Evolutionary conservation across 2,888 invertebrate species (phyloP).

Genomic region (Pachycephus smyrnensis): DNA sequence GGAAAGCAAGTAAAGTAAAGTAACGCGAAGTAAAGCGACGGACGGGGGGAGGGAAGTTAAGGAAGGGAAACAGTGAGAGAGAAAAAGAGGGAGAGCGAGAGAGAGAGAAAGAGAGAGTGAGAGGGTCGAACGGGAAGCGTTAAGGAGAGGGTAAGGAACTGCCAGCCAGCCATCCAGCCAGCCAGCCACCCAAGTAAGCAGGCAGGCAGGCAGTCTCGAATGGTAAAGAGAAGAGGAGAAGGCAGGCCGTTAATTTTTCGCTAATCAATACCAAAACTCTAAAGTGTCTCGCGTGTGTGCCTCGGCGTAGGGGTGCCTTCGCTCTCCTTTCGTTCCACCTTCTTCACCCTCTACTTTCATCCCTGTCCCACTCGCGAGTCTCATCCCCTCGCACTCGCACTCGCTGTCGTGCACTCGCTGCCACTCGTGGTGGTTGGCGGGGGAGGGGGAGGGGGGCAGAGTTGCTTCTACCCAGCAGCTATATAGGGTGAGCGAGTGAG

Average conservation of each 20-base stretch:
- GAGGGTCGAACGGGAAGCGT: background rate
- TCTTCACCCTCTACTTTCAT: constrained; percentile 7
- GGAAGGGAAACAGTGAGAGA: constrained; percentile 21
- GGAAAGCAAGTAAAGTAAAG: constrained; percentile 16
- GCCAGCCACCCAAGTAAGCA: constrained; percentile 8
- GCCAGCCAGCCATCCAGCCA: constrained; percentile 34
- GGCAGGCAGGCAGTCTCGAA: constrained; percentile 13
- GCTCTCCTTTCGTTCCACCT: background rate
- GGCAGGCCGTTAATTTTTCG: constrained; percentile 53
- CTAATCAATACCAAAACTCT: constrained; percentile 66
- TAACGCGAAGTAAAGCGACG: constrained; percentile 22
- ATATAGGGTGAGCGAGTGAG: background rate
- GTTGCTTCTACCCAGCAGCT: constrained; percentile 15
- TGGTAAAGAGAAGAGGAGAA: constrained; percentile 15
- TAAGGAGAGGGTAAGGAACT: constrained; percentile 28
- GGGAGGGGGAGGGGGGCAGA: constrained; percentile 25
- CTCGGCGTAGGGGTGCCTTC: constrained; percentile 30
- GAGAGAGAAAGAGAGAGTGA: constrained; percentile 10
- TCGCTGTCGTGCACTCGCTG: constrained; percentile 22
- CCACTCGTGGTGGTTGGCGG: constrained; percentile 41
- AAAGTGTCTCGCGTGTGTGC: constrained; percentile 64
- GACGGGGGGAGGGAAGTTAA: constrained; percentile 20
- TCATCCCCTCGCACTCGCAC: constrained; percentile 1
- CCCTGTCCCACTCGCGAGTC: background rate
- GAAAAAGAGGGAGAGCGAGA: constrained; percentile 13